phyloP scores from a whole-genome alignment of 2,888 invertebrate genomes.

The Xestia rhomboidea region DNA sequence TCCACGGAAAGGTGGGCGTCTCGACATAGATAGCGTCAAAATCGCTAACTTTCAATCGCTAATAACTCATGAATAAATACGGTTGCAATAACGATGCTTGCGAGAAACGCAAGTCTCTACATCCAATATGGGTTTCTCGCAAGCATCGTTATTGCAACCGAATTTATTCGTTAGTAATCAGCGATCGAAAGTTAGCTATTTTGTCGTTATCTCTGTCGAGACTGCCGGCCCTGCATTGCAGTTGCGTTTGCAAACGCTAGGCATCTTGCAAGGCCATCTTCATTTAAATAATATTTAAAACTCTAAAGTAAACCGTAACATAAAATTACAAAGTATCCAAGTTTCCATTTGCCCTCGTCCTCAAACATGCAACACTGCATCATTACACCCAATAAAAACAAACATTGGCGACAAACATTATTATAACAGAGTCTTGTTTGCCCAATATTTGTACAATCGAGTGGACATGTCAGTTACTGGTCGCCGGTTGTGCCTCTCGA shows the following conservation, averaged over 20 bases:
- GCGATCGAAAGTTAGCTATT: too few relatives aligned
- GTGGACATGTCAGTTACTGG: slow-evolving; percentile 67
- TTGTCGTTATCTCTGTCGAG: too few relatives aligned
- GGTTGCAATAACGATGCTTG: too few relatives aligned
- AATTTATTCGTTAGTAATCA: too few relatives aligned
- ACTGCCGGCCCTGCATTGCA: too few relatives aligned
- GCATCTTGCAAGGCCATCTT: not conserved
- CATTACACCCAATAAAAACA: slow-evolving; percentile 73
- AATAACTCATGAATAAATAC: too few relatives aligned
- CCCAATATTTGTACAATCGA: slow-evolving; percentile 80
- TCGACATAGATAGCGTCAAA: too few relatives aligned
- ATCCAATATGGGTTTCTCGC: too few relatives aligned
- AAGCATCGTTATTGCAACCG: too few relatives aligned
- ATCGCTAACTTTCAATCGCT: too few relatives aligned
- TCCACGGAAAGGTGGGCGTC: too few relatives aligned
- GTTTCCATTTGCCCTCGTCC: slow-evolving; percentile 36
- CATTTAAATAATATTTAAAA: not conserved
- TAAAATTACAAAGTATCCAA: not conserved
- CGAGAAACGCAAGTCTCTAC: too few relatives aligned
- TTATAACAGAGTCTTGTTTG: slow-evolving; percentile 76
- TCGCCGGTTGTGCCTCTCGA: slow-evolving; percentile 57
- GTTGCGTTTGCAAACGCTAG: not conserved
- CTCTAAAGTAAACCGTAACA: not conserved
- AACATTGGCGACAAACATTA: slow-evolving; percentile 76
- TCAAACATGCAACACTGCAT: slow-evolving; percentile 67